Conservation (phyloP, 1,140 invertebrate genomes). For the Conus ventricosus region DNA sequence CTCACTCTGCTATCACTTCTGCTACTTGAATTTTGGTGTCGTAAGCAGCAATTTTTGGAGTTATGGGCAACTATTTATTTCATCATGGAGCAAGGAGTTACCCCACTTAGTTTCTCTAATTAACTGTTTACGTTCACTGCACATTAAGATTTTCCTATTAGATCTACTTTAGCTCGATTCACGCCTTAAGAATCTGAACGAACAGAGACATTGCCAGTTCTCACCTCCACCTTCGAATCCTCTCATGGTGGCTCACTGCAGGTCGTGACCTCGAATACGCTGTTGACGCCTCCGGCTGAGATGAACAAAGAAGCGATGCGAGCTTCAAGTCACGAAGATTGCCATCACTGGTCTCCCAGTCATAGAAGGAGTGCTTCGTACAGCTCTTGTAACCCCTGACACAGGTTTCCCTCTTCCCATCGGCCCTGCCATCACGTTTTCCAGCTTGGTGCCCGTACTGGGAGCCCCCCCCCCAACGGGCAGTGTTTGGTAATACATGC, state of each 20-base stretch:
- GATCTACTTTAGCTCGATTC: too few species aligned
- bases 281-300: neutral
- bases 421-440: slow-evolving; percentile 11
- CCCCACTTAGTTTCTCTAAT: too few species aligned
- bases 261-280: neutral
- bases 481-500: slow-evolving; percentile 19
- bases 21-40: too few species aligned
- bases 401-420: slow-evolving; percentile 17
- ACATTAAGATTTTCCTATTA: too few species aligned
- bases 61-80: too few species aligned
- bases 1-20: too few species aligned
- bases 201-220: neutral
- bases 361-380: slow-evolving; percentile 61
- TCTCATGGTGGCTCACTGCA: slow-evolving; percentile 50
- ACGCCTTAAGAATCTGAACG: too few species aligned
- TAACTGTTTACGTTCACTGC: too few species aligned
- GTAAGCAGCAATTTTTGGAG: too few species aligned
- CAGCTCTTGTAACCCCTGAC: slow-evolving; percentile 38
- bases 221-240: slow-evolving; percentile 56
- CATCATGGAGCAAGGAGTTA: too few species aligned
- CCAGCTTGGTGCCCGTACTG: slow-evolving; percentile 37
- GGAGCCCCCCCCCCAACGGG: too few species aligned
- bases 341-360: slow-evolving; percentile 65
- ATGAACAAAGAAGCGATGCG: slow-evolving; percentile 57
- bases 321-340: slow-evolving; percentile 58